Evolutionary conservation across 1,140 invertebrate species (phyloP), one percentile per base, ranked within the genome.

Genomic region (Cataglyphis hispanica): DNA sequence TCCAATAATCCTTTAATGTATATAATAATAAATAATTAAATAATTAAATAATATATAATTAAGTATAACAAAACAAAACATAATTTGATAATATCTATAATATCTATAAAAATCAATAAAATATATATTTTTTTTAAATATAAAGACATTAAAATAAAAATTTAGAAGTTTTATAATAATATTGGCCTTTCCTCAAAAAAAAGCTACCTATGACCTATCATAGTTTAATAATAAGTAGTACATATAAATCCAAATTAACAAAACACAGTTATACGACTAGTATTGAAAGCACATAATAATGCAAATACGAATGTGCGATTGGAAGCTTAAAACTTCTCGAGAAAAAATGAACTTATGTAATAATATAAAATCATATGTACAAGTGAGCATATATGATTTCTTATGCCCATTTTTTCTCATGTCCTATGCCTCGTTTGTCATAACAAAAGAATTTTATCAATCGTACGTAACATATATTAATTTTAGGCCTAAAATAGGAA

Each of bases 191-290:
- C n/a, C 7, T 37, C 5, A 8, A 43, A 6, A 27, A 27, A 37
- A 74, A 37, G 11, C 25, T 53, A 74, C 46, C 27, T 86, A 58
- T 81, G 2, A 58, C 27, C 16, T 66, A 61, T 31, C 40, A 72
- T 53, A 77, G 22, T 27, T 43, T 89, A 89, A 43, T 89, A 89
- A 43, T 31, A 83, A 72, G 37, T 83, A 61, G 43, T 31, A 72
- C 72, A 58, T 63, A 63, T 84, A 89, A 89, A 89, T 75, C 80
- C 61, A 70, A 40, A 50, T 78, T 70, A 37, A 80, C 87, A 50
- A 50, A 91, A 90, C 87, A 91, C 84, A 90, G 87, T 88, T 90
- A 76, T 91, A 89, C 91, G 91, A 92, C 91, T 92, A 92, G 91
- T 64, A 84, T 89, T 84, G 67, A 91, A 92, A 91, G 80, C 74